phyloP scores from a whole-genome alignment of 2,113 vertebrate genomes.

The Hemibates koningsi region DNA sequence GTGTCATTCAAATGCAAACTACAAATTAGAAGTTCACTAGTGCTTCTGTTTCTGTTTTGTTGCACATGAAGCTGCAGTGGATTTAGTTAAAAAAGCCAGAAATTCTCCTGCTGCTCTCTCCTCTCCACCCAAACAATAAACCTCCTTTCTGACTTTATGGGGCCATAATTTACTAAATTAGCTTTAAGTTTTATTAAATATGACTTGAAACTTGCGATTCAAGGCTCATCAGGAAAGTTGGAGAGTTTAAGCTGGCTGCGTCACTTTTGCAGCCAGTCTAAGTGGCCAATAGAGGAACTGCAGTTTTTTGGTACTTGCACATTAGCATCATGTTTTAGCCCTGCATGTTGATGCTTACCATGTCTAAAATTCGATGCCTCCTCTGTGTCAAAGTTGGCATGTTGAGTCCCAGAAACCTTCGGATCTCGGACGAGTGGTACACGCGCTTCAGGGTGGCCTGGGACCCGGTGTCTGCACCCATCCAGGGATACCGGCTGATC shows the following conservation, averaged over 20 bases:
- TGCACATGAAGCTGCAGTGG: neutral
- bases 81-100: neutral
- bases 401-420: slow-evolving; percentile 87
- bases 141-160: neutral
- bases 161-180: neutral
- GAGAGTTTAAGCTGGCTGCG: neutral
- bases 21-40: neutral
- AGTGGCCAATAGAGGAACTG: neutral
- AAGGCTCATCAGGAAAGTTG: neutral
- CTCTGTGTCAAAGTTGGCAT: slow-evolving; percentile 76
- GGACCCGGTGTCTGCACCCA: slow-evolving; percentile 85
- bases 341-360: neutral
- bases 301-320: neutral
- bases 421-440: slow-evolving; percentile 97
- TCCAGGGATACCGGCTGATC: slow-evolving; percentile 89
- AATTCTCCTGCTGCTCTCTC: neutral
- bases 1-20: neutral
- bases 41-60: neutral
- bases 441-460: slow-evolving; percentile 94
- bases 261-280: neutral
- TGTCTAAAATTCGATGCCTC: neutral
- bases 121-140: neutral
- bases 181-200: neutral
- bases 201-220: neutral
- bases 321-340: neutral